phyloP scores from a whole-genome alignment of 2,888 invertebrate species.

The Ypsolopha sequella region DNA sequence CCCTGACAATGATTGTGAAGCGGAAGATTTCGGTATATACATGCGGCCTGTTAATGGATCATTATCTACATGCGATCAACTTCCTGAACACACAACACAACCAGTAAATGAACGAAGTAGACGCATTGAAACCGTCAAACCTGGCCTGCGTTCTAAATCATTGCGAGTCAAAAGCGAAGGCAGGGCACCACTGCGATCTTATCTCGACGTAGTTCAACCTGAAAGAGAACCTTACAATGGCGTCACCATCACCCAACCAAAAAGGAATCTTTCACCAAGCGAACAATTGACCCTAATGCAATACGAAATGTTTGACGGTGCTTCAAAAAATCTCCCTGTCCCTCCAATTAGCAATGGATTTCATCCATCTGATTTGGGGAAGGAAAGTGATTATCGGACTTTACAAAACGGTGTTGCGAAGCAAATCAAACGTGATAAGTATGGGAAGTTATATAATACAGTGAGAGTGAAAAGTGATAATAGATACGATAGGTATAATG shows the following conservation, averaged over 20 bases:
- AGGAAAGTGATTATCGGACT: constrained; percentile 65
- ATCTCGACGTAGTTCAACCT: constrained; percentile 42
- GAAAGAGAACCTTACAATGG: constrained; percentile 39
- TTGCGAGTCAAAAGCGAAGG: constrained; percentile 66
- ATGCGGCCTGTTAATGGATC: constrained; percentile 56
- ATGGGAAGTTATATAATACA: constrained; percentile 59
- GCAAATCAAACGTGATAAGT: constrained; percentile 59
- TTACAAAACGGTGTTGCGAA: constrained; percentile 41
- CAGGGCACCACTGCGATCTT: constrained; percentile 51
- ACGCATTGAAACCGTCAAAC: constrained; percentile 51
- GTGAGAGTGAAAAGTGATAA: constrained; percentile 66
- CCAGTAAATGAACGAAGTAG: constrained; percentile 46
- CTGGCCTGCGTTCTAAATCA: constrained; percentile 66
- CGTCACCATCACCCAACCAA: constrained; percentile 66
- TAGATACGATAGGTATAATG: constrained; percentile 59
- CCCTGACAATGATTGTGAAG: constrained; percentile 41
- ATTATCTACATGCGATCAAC: constrained; percentile 58
- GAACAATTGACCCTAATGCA: constrained; percentile 65
- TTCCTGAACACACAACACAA: constrained; percentile 55
- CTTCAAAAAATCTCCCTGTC: constrained; percentile 29
- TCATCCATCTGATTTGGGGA: constrained; percentile 39
- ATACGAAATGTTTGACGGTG: constrained; percentile 53
- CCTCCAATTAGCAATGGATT: constrained; percentile 40
- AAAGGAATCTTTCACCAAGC: constrained; percentile 63
- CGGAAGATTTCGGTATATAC: constrained; percentile 61